Evolutionary conservation across 53 echinoderm and acorn worm species (phyloP).

Genomic region (Antedon mediterranea): DNA sequence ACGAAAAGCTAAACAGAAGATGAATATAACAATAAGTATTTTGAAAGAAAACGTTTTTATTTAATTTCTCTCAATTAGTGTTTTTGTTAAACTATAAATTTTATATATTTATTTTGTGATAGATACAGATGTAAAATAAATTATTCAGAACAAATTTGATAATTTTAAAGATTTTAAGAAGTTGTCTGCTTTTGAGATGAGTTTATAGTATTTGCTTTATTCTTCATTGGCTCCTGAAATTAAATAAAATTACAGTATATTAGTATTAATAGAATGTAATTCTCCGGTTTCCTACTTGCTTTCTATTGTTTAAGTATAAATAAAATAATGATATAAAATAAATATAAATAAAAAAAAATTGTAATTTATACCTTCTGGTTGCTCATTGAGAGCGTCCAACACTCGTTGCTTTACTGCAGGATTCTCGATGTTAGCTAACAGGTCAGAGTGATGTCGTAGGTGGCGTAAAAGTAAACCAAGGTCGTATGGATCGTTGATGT

Average conservation of each 20-base stretch:
- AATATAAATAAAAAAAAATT: background rate
- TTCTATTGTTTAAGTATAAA: too few relatives aligned
- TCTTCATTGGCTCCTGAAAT: background rate
- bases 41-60: too few relatives aligned
- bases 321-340: too few relatives aligned
- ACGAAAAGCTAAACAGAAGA: too few relatives aligned
- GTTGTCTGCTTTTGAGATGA: background rate
- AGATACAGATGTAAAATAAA: too few relatives aligned
- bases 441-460: slow-evolving; percentile 70
- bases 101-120: too few relatives aligned
- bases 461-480: slow-evolving; percentile 82
- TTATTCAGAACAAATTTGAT: too few relatives aligned
- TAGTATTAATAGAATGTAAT: too few relatives aligned
- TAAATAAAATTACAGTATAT: background rate
- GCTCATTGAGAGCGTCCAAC: slow-evolving; percentile 24
- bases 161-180: background rate
- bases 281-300: too few relatives aligned
- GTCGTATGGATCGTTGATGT: slow-evolving; percentile 94
- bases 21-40: too few relatives aligned
- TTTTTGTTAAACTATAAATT: too few relatives aligned
- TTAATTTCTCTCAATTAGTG: too few relatives aligned
- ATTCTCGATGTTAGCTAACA: slow-evolving; percentile 68
- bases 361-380: background rate
- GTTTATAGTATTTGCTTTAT: background rate
- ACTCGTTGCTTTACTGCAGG: slow-evolving; percentile 54